Base-by-base conservation (phyloP, 2,113 vertebrate species). In the Uria lomvia region DNA sequence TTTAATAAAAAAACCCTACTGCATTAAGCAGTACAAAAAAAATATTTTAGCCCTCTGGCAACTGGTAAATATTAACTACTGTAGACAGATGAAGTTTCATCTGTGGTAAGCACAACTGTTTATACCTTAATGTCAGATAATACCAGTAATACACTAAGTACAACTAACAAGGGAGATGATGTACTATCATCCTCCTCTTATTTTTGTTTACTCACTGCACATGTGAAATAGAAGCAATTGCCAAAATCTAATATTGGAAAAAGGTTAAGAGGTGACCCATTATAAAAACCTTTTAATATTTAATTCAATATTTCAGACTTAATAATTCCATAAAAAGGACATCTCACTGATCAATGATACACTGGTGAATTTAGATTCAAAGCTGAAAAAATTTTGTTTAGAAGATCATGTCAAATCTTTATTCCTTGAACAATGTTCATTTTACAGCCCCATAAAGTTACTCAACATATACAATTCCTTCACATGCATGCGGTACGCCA, bases 231-330 rank as follows among this genome's bases (percentile, higher is more conserved):
- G 43, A 89, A 83, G 55, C 38, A 58, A 74, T 47, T 60, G n/a
- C 58, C 86, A 92, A 95, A 96, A 78, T 32, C 56, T 65, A 68
- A 83, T 53, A 82, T 32, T 77, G 45, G 50, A 20, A 65, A 86
- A 91, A 86, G 72, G 47, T 65, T 88, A 77, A 65, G 56, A 68
- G 34, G 7, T 90, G 38, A 81, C 13, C 38, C 40, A 42, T 59
- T 68, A 42, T 3, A 58, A 66, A 14, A 75, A n/a, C 59, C 9
- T 32, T 22, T 55, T 59, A 91, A 60, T 78, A 89, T 63, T 43
- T 88, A 78, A 92, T 68, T 91, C 27, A 59, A 1, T 60, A 50
- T 71, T 95, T 63, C 67, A 95, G 21, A 67, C 4, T 70, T 78
- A 90, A 93, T 72, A 72, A 43, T 65, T 72, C 24, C 42, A 82